Evolutionary conservation across 1,140 invertebrate genomes (phyloP).

Genomic region (Drosophila setifemur): DNA sequence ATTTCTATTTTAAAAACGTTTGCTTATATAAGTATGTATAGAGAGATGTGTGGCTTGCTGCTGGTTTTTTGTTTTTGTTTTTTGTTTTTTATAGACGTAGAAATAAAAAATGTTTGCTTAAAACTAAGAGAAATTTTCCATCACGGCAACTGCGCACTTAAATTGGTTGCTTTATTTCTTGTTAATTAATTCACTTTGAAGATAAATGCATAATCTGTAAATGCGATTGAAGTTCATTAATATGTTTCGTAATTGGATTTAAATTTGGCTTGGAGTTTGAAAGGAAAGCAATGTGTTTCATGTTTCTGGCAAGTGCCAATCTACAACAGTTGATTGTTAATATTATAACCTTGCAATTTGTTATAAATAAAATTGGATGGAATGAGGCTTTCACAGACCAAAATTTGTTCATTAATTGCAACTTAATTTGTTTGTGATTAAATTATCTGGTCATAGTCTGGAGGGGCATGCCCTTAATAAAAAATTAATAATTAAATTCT

Average conservation of each 20-base stretch:
- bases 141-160: conserved; percentile 46
- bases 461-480: not conserved
- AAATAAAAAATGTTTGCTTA: conserved; percentile 57
- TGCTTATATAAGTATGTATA: conserved; percentile 48
- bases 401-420: too few species aligned
- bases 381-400: too few species aligned
- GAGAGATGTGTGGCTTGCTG: conserved; percentile 31
- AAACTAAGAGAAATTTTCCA: conserved; percentile 58
- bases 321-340: conserved; percentile 21
- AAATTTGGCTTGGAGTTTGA: conserved; percentile 35
- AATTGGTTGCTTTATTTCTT: conserved; percentile 17
- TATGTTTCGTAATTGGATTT: conserved; percentile 5
- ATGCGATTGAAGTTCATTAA: conserved; percentile 42
- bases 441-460: not conserved
- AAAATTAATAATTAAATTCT: not conserved
- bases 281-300: conserved; percentile 31
- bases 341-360: conserved; percentile 29
- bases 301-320: conserved; percentile 26
- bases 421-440: too few species aligned
- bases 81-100: conserved; percentile 40
- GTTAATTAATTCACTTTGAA: conserved; percentile 29
- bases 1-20: conserved; percentile 74
- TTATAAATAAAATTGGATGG: not conserved
- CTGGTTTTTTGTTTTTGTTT: conserved; percentile 32
- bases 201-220: conserved; percentile 69